Base-by-base conservation (phyloP, 2,888 invertebrate species). In the Oxytorus armatus region DNA sequence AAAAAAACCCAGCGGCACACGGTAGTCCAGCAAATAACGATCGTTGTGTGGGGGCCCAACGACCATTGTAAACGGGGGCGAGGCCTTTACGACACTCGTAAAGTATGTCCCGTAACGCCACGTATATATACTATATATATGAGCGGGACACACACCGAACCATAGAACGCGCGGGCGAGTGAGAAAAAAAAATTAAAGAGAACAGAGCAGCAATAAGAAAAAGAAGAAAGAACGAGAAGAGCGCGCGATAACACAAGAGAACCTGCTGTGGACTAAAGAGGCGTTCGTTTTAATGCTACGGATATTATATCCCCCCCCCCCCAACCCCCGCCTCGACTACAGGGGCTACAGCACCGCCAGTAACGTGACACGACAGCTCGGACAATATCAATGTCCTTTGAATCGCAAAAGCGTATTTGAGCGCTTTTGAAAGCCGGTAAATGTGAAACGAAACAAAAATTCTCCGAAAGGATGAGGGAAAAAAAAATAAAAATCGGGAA, bases 11-110 rank as follows among this genome's bases (percentile, higher is more conserved):
- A 29, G 33, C 29, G 16, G 11, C 57, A n/a, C 76, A 77, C 84
- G 82, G 81, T 82, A 82, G 82, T 77, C 82, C 79, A 85, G n/a
- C n/a, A n/a, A n/a, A n/a, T n/a, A 80, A 83, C 82, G 85, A 86
- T 87, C 86, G 42, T 18, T 44, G 44, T 44, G 84, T 84, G 84
- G n/a, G n/a, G n/a, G 85, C 84, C 83, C 86, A 86, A 85, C 85
- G 88, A 86, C 84, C 84, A 85, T 86, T 85, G 87, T 84, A 86
- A 89, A 84, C 86, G 47, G 14, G 11, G 47, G 21, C n/a, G 16
- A 23, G 25, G 10, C 84, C 86, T 89, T 90, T 90, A 89, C 86
- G 85, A 83, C 76, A 85, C 82, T 89, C 89, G 88, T 89, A 88
- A 90, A 89, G 79, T 77, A 80, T n/a, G n/a, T n/a, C 63, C 77